These are phyloP conservation scores for Cyprinodon tularosa DNA, from an alignment of 2,113 vertebrate species.

Conservation along the genomic window DNA sequence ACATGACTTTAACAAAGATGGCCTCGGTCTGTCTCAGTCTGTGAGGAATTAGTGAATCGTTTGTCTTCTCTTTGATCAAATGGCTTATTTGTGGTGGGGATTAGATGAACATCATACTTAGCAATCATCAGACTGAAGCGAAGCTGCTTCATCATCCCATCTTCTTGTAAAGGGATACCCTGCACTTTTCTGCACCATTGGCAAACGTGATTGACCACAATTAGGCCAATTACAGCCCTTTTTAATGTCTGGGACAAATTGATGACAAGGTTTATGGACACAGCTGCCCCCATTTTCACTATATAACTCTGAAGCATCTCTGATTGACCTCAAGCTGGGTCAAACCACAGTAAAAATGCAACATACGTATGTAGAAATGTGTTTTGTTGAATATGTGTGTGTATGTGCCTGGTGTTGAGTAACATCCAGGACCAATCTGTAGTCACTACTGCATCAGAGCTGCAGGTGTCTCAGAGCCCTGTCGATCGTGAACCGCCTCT, in stretches of 20 bases:
- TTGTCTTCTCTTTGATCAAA: constrained; percentile 57
- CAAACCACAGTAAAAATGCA: background rate
- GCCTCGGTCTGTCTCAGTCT: constrained; percentile 37
- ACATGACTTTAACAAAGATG: constrained; percentile 10
- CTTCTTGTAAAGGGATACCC: constrained; percentile 68
- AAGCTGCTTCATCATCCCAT: constrained; percentile 36
- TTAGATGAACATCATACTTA: constrained; percentile 55
- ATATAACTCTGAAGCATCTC: constrained; percentile 45
- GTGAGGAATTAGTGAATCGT: constrained; percentile 54
- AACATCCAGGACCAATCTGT: constrained; percentile 67
- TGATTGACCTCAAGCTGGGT: constrained; percentile 18
- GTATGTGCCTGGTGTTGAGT: constrained; percentile 52
- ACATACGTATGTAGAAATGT: background rate
- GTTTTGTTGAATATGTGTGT: constrained; percentile 8
- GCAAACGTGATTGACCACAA: constrained; percentile 69
- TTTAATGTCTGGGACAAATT: constrained; percentile 74
- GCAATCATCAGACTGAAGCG: constrained; percentile 45
- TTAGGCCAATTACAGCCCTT: constrained; percentile 70
- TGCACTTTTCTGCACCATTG: constrained; percentile 70
- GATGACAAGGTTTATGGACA: constrained; percentile 65
- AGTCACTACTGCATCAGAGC: constrained; percentile 57
- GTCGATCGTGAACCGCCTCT: constrained; percentile 41
- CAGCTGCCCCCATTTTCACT: constrained; percentile 64
- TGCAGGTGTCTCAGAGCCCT: constrained; percentile 74
- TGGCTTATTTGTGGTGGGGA: constrained; percentile 45